These are phyloP conservation scores for Osedax frankpressi DNA, from an alignment of 2,888 invertebrate genomes.

Conservation along the genomic window DNA sequence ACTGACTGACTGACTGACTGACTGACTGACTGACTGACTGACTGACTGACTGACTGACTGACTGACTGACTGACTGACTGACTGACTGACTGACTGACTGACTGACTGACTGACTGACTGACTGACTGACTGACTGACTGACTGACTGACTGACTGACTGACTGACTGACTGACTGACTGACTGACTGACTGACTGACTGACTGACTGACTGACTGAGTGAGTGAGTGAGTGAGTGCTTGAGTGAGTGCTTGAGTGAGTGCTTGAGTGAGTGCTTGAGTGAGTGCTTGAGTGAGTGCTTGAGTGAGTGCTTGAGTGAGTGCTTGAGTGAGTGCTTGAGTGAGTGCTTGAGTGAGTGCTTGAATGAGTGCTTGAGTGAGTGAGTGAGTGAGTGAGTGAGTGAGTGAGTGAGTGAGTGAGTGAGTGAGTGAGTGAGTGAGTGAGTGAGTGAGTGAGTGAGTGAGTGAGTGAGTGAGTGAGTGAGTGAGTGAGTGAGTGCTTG, in stretches of 20 bases:
- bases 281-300: too few species aligned
- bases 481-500: too few species aligned
- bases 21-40: neutral
- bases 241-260: too few species aligned
- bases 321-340: too few species aligned
- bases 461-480: constrained; percentile 15
- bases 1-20: neutral
- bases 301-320: too few species aligned
- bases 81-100: neutral
- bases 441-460: constrained; percentile 3
- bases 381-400: constrained; percentile 3
- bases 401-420: constrained; percentile 13
- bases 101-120: neutral
- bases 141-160: neutral
- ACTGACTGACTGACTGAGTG: constrained; percentile 17
- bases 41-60: neutral
- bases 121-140: neutral
- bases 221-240: constrained; percentile 16
- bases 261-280: too few species aligned
- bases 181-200: constrained; percentile 22
- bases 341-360: too few species aligned
- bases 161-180: neutral
- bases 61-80: neutral
- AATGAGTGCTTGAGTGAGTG: too few species aligned
- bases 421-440: constrained; percentile 17